Conservation (phyloP, 1,140 invertebrate genomes). For the Brevipalpus yothersi region DNA sequence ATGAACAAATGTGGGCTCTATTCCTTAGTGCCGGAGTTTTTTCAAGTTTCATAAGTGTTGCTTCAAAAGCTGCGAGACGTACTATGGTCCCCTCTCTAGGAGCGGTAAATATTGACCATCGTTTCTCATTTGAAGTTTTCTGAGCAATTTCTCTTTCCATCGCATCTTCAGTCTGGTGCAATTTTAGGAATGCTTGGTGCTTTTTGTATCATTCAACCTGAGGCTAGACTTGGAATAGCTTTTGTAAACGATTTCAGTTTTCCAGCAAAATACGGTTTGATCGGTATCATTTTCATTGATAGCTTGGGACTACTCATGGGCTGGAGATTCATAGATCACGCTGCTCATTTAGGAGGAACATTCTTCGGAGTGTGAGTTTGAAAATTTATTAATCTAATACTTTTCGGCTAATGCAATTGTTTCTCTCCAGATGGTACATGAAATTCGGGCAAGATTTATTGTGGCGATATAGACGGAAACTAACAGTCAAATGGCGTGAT, state of each 20-base stretch:
- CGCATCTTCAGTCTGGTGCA: constrained; percentile 50
- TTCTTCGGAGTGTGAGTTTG: constrained; percentile 61
- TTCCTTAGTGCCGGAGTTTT: constrained; percentile 62
- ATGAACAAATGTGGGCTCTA: constrained; percentile 72
- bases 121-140: constrained; percentile 3
- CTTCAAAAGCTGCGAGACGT: constrained; percentile 42
- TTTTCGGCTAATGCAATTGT: not conserved
- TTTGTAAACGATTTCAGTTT: constrained; percentile 70
- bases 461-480: not conserved
- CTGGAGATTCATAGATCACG: constrained; percentile 89
- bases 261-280: constrained; percentile 53
- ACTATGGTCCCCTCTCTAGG: constrained; percentile 52
- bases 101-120: constrained; percentile 38
- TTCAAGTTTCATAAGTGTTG: constrained; percentile 57
- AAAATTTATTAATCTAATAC: not conserved
- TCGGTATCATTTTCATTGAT: constrained; percentile 58
- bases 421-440: not conserved
- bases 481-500: too few species aligned
- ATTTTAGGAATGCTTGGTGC: constrained; percentile 69
- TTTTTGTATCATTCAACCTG: constrained; percentile 59
- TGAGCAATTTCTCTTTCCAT: not conserved
- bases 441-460: not conserved
- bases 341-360: constrained; percentile 84
- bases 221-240: constrained; percentile 57
- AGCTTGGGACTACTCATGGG: constrained; percentile 47